Percentiles rank a stretch among this genome's conserved stretches.
phyloP scores from a whole-genome alignment of 1,140 invertebrate species.

The Dendrolimus kikuchii region DNA sequence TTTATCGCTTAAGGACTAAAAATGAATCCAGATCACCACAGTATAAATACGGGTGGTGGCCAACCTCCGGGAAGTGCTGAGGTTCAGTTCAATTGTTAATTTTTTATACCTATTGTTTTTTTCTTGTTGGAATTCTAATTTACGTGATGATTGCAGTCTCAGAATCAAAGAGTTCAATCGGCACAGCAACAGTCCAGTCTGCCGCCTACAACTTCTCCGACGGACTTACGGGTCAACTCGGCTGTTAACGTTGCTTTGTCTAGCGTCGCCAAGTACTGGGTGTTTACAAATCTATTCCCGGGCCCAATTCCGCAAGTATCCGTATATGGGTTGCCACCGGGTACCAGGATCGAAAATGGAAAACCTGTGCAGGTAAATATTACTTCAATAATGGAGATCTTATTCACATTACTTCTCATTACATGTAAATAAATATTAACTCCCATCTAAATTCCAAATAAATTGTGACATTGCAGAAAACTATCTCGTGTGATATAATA shows the following conservation, averaged over 20 bases:
- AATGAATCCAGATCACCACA: slow-evolving; percentile 73
- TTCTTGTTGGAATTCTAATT: slow-evolving; percentile 22
- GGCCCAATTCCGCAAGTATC: slow-evolving; percentile 77
- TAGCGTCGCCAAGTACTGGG: slow-evolving; percentile 79
- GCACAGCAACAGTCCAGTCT: slow-evolving; percentile 47
- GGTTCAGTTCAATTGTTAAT: slow-evolving; percentile 55
- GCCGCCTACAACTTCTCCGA: slow-evolving; percentile 70
- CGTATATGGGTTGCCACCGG: slow-evolving; percentile 73
- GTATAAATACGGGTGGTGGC: slow-evolving; percentile 70
- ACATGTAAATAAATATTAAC: too few species aligned
- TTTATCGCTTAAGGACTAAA: slow-evolving; percentile 35
- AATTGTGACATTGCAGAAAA: too few species aligned
- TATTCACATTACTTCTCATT: too few species aligned
- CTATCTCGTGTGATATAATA: too few species aligned
- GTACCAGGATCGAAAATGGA: slow-evolving; percentile 72
- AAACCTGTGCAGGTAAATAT: slow-evolving; percentile 73
- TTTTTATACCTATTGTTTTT: slow-evolving; percentile 25
- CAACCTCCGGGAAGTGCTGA: slow-evolving; percentile 69
- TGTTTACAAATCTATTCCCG: slow-evolving; percentile 77
- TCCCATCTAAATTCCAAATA: too few species aligned
- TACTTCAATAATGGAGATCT: slow-evolving; percentile 1
- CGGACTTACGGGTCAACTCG: slow-evolving; percentile 74
- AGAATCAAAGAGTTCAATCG: slow-evolving; percentile 48
- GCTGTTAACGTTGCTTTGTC: slow-evolving; percentile 75
- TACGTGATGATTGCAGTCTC: slow-evolving; percentile 39